Percentiles rank a stretch among this genome's conserved stretches.
These are phyloP conservation scores for Drosophila ercepeae DNA, from an alignment of 1,140 invertebrate genomes.

Conservation along the genomic window DNA sequence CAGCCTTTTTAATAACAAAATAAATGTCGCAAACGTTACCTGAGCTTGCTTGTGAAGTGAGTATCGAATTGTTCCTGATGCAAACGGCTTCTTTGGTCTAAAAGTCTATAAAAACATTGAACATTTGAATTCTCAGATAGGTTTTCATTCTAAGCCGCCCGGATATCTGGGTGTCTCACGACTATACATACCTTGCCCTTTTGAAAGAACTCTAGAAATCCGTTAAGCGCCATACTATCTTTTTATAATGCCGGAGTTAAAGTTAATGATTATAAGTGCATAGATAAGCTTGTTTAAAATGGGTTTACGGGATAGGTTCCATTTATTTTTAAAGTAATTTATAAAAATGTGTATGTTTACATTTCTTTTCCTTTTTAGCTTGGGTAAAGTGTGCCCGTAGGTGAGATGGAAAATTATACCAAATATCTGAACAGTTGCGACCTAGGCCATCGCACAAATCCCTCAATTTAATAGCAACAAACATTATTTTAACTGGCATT, in stretches of 20 bases:
- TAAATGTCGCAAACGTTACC: neutral
- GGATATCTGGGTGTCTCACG: neutral
- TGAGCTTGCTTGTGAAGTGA: constrained; percentile 97
- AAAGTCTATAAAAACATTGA: constrained; percentile 88
- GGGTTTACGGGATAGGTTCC: neutral
- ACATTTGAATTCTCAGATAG: neutral
- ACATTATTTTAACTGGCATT: too few relatives aligned
- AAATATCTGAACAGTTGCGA: neutral
- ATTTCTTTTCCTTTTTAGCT: neutral
- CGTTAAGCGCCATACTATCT: constrained; percentile 86
- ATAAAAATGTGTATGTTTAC: neutral
- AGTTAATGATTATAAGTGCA: neutral
- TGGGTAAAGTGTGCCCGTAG: neutral
- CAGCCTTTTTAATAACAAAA: too few relatives aligned
- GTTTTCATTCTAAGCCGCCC: neutral
- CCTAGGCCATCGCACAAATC: too few relatives aligned
- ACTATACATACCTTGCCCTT: constrained; percentile 88
- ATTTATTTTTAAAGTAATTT: neutral
- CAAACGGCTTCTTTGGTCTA: constrained; percentile 95
- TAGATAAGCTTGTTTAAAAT: constrained; percentile 1
- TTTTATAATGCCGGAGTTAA: constrained; percentile 7
- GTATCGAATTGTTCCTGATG: constrained; percentile 95
- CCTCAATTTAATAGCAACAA: too few relatives aligned
- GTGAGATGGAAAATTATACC: neutral
- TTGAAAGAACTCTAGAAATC: constrained; percentile 92